Evolutionary conservation across 2,888 invertebrate species (phyloP), one percentile per base, ranked within the genome.

Genomic region (Trisateles emortualis): DNA sequence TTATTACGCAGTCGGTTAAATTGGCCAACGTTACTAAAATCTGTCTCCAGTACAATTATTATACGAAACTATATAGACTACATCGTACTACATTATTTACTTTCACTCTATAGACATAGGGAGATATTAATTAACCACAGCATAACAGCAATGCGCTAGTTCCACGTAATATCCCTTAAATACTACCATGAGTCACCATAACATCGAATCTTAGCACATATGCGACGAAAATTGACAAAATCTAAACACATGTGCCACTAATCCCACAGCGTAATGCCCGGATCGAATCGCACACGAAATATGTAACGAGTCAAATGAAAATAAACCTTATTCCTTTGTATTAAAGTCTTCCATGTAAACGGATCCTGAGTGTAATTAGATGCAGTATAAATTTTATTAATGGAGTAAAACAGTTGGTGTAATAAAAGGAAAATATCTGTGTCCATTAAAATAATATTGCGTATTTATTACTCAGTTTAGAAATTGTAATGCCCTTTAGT

Each of bases 381-480:
- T 72, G 76, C 74, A 64, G 58, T 66, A 76, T 82, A 81, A 84
- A 80, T 79, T 79, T 72, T 70, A 74, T 73, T 79, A 77, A 78
- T 78, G 76, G 74, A 70, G 69, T 72, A 71, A 74, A 83, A 79
- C 85, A 83, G 80, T 84, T 83, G 83, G 76, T 59, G 74, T 69
- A 69, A 79, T 82, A 78, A 77, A 73, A 76, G 73, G 59, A 72
- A 74, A 75, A 76, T 79, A 72, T 78, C 72, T 69, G 49, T 43
- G 60, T 50, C 40, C 35, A 66, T 62, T 72, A 67, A 53, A 57
- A 55, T 68, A 59, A 68, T 62, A 60, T 63, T 44, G 53, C 45
- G 57, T 73, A 73, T 70, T 71, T 70, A 73, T 70, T 41, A 32
- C 49, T 11, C 29, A 52, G 59, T 56, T 61, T 69, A 56, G 72